Percentiles rank a stretch among this genome's conserved stretches.
These are phyloP conservation scores for Palloptera scutellata DNA, from an alignment of 2,888 invertebrate species.

Conservation along the genomic window DNA sequence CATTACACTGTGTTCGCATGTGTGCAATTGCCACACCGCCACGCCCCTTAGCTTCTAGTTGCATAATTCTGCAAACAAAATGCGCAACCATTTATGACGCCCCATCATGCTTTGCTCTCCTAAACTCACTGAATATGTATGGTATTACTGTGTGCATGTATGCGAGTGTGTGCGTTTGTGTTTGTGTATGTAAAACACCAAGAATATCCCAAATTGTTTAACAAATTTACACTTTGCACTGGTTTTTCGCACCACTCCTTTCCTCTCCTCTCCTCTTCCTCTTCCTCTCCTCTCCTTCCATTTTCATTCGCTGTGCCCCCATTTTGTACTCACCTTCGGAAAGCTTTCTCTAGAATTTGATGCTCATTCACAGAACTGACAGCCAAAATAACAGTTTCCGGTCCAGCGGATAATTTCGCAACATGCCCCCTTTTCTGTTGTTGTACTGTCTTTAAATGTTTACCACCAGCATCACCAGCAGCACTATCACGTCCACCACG, in stretches of 20 bases:
- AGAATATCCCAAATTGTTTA: not conserved
- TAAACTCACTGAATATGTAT: no score
- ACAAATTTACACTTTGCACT: conserved; percentile 3
- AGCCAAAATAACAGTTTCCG: conserved; percentile 66
- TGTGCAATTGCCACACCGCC: no score
- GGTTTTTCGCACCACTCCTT: not conserved
- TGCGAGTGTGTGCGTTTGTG: not conserved
- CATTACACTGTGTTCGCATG: no score
- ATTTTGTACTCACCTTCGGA: conserved; percentile 65
- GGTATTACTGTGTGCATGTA: not conserved
- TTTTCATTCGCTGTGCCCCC: conserved; percentile 4
- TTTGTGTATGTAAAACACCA: not conserved
- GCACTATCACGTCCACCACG: conserved; percentile 6
- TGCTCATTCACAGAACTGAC: conserved; percentile 65
- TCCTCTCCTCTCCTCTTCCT: not conserved
- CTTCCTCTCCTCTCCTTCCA: not conserved
- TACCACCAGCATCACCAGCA: conserved; percentile 14
- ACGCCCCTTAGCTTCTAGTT: no score
- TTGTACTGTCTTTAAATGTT: not conserved
- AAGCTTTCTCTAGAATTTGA: conserved; percentile 64
- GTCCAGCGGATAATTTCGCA: conserved; percentile 51
- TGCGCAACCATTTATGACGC: not conserved
- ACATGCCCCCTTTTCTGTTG: not conserved
- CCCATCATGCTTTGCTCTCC: no score
- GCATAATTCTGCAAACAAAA: not conserved